These are phyloP conservation scores for Pheosia gnoma DNA, from an alignment of 2,888 invertebrate species.

Conservation along the genomic window DNA sequence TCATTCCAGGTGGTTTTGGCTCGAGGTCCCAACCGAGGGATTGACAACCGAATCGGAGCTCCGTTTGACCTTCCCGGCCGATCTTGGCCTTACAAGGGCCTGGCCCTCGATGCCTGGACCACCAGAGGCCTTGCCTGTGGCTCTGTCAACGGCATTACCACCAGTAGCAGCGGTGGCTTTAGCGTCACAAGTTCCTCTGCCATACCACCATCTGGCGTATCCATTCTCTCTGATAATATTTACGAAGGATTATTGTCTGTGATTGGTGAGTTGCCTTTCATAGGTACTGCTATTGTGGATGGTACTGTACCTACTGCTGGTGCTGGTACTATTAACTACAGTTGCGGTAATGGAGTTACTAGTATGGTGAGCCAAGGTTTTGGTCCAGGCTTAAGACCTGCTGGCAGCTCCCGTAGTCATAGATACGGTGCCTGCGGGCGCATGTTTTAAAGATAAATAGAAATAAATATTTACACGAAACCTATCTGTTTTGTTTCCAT, in stretches of 20 bases:
- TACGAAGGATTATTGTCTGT: slow-evolving; percentile 30
- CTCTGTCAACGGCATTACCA: slow-evolving; percentile 6
- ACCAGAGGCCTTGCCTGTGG: background rate
- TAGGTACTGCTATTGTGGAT: slow-evolving; percentile 31
- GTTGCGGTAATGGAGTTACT: slow-evolving; percentile 31
- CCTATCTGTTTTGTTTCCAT: no score
- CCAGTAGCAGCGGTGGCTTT: slow-evolving; percentile 32
- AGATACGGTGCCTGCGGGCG: background rate
- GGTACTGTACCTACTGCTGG: slow-evolving; percentile 29
- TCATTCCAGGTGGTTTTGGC: slow-evolving; percentile 19
- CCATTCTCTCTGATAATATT: slow-evolving; percentile 32
- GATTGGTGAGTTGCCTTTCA: slow-evolving; percentile 31
- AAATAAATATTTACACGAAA: no score
- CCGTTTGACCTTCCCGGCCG: slow-evolving; percentile 2
- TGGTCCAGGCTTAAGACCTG: slow-evolving; percentile 12
- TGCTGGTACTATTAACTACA: slow-evolving; percentile 29
- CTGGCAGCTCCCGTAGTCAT: background rate
- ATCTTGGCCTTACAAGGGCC: background rate
- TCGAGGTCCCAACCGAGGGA: slow-evolving; percentile 16
- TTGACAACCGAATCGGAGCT: background rate
- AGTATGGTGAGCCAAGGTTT: slow-evolving; percentile 35
- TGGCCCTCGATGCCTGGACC: slow-evolving; percentile 3
- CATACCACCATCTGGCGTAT: slow-evolving; percentile 28
- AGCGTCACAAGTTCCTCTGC: slow-evolving; percentile 32
- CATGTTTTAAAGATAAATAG: background rate